phyloP scores from a whole-genome alignment of 2,888 invertebrate species.

The Coleophora deauratella region DNA sequence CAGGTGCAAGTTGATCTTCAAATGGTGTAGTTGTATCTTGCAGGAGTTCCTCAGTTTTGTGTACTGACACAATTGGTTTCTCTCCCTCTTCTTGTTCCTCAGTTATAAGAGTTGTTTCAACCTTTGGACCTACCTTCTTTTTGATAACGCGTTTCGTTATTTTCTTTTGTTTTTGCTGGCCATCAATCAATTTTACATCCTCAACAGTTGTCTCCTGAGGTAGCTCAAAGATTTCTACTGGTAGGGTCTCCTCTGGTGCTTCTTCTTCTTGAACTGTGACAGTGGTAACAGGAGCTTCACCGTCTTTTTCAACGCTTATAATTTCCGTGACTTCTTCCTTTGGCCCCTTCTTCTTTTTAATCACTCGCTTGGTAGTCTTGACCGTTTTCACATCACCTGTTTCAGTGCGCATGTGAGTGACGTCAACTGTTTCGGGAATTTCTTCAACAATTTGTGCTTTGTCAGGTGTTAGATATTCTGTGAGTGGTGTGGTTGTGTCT shows the following conservation, averaged over 20 bases:
- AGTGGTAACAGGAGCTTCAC: conserved; percentile 14
- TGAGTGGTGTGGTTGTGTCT: conserved; percentile 17
- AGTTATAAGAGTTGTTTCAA: conserved; percentile 36
- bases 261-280: conserved; percentile 12
- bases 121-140: conserved; percentile 32
- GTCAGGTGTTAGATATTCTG: conserved; percentile 7
- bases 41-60: conserved; percentile 5
- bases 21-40: neutral
- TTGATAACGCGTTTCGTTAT: conserved; percentile 29
- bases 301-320: conserved; percentile 15
- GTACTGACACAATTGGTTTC: conserved; percentile 14
- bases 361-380: conserved; percentile 9
- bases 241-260: conserved; percentile 1
- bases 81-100: conserved; percentile 32
- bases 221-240: conserved; percentile 23
- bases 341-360: conserved; percentile 26
- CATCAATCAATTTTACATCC: conserved; percentile 11
- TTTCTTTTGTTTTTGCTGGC: conserved; percentile 14
- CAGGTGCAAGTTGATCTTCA: neutral
- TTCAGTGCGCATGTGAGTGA: conserved; percentile 29
- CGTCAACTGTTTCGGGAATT: conserved; percentile 45
- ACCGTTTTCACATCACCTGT: conserved; percentile 19
- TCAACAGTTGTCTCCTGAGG: conserved; percentile 37
- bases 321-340: conserved; percentile 31
- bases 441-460: conserved; percentile 16